These are phyloP conservation scores for Colostygia pectinataria DNA, from an alignment of 2,888 invertebrate species.

Conservation along the genomic window DNA sequence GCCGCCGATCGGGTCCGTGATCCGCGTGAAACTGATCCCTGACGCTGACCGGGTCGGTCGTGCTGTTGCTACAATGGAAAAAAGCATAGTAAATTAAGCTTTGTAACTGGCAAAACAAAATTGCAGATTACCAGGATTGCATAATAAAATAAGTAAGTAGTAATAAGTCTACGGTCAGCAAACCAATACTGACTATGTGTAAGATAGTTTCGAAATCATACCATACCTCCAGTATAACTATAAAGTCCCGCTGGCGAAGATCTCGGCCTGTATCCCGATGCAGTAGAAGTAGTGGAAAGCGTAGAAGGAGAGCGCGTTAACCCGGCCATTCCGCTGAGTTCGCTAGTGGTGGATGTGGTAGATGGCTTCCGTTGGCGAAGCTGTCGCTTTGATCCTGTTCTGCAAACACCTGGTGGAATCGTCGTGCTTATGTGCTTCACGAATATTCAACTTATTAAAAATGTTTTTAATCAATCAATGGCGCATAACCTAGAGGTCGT, in stretches of 20 bases:
- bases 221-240: constrained; percentile 87
- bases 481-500: too few relatives aligned
- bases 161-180: not conserved
- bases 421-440: constrained; percentile 15
- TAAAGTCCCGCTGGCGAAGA: constrained; percentile 91
- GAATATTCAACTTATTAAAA: not conserved
- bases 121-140: not conserved
- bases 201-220: too few relatives aligned
- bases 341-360: constrained; percentile 44
- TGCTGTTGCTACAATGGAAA: constrained; percentile 82
- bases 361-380: constrained; percentile 75
- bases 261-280: constrained; percentile 84
- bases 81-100: too few relatives aligned
- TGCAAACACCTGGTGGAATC: constrained; percentile 68
- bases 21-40: constrained; percentile 85
- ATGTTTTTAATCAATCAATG: too few relatives aligned
- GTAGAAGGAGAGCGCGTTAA: constrained; percentile 71
- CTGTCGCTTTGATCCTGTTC: constrained; percentile 77
- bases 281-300: constrained; percentile 72
- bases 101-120: too few relatives aligned
- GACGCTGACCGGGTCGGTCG: constrained; percentile 89
- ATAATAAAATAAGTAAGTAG: too few relatives aligned
- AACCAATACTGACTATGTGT: constrained; percentile 34
- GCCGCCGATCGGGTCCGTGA: constrained; percentile 82
- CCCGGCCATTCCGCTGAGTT: constrained; percentile 39